These are phyloP conservation scores for Orthonyx spaldingii DNA, from an alignment of 2,113 vertebrate genomes.

Conservation along the genomic window DNA sequence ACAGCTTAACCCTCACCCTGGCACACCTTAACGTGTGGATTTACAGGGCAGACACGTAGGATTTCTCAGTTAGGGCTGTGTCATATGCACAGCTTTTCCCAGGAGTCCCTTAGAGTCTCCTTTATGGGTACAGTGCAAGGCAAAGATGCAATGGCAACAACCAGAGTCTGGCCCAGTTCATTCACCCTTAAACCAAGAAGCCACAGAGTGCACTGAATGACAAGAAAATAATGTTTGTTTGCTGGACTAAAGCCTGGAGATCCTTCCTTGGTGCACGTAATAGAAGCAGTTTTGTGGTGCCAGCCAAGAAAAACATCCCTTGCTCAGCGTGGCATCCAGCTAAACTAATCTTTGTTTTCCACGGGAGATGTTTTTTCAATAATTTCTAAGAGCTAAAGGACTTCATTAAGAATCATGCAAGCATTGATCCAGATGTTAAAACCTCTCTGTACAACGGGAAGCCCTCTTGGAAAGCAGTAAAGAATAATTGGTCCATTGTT, in stretches of 20 bases:
- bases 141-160: background rate
- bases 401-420: conserved; percentile 34
- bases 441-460: background rate
- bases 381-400: conserved; percentile 42
- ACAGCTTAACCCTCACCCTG: background rate
- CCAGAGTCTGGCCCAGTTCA: background rate
- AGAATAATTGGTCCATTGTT: background rate
- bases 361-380: conserved; percentile 14
- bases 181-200: background rate
- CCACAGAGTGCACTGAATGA: background rate
- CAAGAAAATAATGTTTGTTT: background rate
- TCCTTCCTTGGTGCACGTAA: background rate
- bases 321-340: conserved; percentile 25
- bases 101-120: background rate
- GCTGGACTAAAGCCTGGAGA: conserved; percentile 3
- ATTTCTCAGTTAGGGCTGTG: background rate
- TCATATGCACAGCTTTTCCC: background rate
- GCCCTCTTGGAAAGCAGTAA: background rate
- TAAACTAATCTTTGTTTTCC: conserved; percentile 47
- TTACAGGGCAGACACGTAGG: background rate
- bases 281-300: background rate
- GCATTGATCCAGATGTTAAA: conserved; percentile 58
- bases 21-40: background rate
- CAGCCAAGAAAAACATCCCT: conserved; percentile 28
- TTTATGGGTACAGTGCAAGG: background rate